Conservation (phyloP, 2,113 vertebrate genomes). For the Poeciliopsis retropinna region DNA sequence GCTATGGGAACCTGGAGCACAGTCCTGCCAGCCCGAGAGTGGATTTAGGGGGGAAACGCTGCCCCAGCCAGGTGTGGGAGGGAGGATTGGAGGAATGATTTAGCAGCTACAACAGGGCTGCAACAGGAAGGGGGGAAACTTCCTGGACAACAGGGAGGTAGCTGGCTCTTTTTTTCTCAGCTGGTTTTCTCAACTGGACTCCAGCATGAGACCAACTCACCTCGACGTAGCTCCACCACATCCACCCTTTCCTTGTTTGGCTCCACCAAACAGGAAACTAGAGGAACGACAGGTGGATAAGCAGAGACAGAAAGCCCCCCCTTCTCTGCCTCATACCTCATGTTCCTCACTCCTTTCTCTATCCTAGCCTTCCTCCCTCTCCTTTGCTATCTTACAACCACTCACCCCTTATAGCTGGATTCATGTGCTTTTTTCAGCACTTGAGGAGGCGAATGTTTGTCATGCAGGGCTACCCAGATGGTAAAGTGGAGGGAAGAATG, state of each 20-base stretch:
- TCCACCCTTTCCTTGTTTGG: conserved; percentile 40
- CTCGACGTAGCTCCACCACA: conserved; percentile 45
- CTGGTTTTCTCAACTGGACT: conserved; percentile 24
- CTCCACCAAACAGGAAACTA: conserved; percentile 58
- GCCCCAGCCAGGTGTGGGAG: conserved; percentile 40
- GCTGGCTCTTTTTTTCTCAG: conserved; percentile 41
- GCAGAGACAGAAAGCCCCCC: conserved; percentile 48
- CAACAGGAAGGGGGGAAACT: conserved; percentile 39
- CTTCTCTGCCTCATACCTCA: conserved; percentile 68
- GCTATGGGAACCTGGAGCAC: conserved; percentile 71
- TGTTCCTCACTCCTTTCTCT: conserved; percentile 59
- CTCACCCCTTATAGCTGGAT: conserved; percentile 40
- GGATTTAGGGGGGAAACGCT: conserved; percentile 45
- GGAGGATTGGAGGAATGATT: conserved; percentile 62
- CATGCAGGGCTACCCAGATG: conserved; percentile 39
- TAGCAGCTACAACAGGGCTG: conserved; percentile 46
- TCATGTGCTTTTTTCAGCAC: conserved; percentile 47
- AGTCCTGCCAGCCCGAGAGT: conserved; percentile 69
- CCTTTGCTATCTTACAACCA: conserved; percentile 42
- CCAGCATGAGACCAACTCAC: conserved; percentile 49
- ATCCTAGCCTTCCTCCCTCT: conserved; percentile 58
- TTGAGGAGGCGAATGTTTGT: conserved; percentile 42
- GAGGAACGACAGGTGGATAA: conserved; percentile 52
- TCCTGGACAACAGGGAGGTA: conserved; percentile 47
- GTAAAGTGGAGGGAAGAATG: conserved; percentile 33